A percentile compares a stretch with the other conserved stretches of the same genome.
These are phyloP conservation scores for Mechanitis messenoides DNA, from an alignment of 2,888 invertebrate species.

Conservation along the genomic window DNA sequence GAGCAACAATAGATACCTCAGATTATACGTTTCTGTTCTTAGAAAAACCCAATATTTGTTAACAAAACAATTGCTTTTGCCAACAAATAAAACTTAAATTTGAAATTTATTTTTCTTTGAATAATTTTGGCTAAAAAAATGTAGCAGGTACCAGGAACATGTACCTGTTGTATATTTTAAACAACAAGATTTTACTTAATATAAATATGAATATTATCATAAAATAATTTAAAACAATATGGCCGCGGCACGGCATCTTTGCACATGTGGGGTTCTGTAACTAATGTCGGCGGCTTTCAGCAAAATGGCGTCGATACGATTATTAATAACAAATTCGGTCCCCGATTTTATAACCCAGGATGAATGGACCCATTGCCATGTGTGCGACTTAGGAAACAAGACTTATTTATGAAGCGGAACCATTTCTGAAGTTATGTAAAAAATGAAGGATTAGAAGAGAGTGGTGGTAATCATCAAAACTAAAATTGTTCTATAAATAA, in stretches of 20 bases:
- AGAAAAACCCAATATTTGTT: conserved; percentile 1
- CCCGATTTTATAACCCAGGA: conserved; percentile 63
- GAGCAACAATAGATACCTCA: background rate
- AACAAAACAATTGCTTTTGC: background rate
- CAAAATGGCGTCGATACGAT: conserved; percentile 71
- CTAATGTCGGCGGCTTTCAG: conserved; percentile 39
- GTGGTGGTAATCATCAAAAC: background rate
- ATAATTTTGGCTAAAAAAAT: too few species aligned
- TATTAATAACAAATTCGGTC: conserved; percentile 70
- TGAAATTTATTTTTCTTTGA: background rate
- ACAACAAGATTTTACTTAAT: too few species aligned
- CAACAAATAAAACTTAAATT: background rate
- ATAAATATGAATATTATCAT: background rate
- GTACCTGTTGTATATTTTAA: too few species aligned
- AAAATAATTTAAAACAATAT: conserved; percentile 12
- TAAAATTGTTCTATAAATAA: too few species aligned
- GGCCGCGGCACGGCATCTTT: conserved; percentile 16
- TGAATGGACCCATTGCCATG: conserved; percentile 56
- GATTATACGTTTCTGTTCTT: background rate
- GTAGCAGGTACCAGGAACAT: too few species aligned
- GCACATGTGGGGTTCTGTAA: conserved; percentile 31
- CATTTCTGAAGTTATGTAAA: conserved; percentile 30
- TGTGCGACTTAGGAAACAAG: conserved; percentile 60
- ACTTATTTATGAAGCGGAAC: conserved; percentile 68
- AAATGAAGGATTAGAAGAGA: conserved; percentile 3